Percentiles rank a stretch among this genome's conserved stretches.
These are phyloP conservation scores for Oxycera nigricornis DNA, from an alignment of 2,888 invertebrate species.

Conservation along the genomic window DNA sequence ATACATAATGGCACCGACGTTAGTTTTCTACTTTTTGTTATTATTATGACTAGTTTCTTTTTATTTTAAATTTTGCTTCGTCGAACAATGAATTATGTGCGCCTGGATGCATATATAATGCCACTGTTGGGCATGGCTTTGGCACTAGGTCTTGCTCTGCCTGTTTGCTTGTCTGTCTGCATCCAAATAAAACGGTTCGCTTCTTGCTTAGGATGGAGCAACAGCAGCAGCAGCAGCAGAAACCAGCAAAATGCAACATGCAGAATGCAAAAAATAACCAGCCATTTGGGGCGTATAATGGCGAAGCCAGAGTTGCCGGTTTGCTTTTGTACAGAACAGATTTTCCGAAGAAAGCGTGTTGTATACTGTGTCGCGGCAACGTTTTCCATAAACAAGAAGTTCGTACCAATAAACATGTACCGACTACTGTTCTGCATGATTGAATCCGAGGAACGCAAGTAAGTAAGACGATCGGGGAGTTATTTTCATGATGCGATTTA, in stretches of 20 bases:
- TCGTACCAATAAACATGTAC: no score
- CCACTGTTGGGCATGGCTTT: neutral
- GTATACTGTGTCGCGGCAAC: no score
- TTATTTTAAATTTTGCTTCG: conserved; percentile 25
- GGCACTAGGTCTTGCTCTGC: neutral
- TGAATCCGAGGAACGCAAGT: no score
- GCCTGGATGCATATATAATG: conserved; percentile 32
- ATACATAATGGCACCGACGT: conserved; percentile 20
- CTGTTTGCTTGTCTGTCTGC: neutral
- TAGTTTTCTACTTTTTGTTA: conserved; percentile 8
- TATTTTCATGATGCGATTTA: no score
- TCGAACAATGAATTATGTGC: conserved; percentile 33
- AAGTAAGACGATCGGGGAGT: no score
- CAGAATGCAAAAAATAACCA: conserved; percentile 2
- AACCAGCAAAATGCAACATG: neutral
- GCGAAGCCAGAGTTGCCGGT: neutral
- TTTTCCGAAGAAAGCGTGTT: neutral
- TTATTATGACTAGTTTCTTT: conserved; percentile 4
- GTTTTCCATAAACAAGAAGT: no score
- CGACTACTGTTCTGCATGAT: no score
- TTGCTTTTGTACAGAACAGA: neutral
- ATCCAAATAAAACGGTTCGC: conserved; percentile 12
- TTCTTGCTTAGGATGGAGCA: neutral
- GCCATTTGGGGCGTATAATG: conserved; percentile 4
- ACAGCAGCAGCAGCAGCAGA: no score